Percentiles rank a stretch among this genome's conserved stretches.
Evolutionary conservation across 35 echinoderm and acorn worm genomes (phyloP).

Genomic region (Chiridota heheva): DNA sequence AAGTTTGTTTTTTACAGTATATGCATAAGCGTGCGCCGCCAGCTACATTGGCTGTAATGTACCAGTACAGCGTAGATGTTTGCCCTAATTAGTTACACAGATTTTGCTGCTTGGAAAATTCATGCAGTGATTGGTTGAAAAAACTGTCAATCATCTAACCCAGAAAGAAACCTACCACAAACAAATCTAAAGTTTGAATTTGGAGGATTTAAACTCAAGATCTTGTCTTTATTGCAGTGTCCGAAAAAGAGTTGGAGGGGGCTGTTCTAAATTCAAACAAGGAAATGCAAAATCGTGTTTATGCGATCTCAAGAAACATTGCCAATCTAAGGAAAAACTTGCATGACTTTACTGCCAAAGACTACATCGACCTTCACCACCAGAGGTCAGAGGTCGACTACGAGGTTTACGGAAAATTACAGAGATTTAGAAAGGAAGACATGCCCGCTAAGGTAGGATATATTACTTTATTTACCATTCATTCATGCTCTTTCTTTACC

Average conservation of each 20-base stretch:
- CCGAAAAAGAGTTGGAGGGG: slow-evolving; percentile 61
- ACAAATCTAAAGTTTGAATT: background rate
- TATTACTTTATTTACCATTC: background rate
- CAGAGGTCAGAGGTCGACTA: slow-evolving; percentile 75
- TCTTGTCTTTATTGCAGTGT: slow-evolving; percentile 40
- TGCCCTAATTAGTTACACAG: too few species aligned
- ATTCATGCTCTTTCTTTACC: background rate
- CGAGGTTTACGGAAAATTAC: slow-evolving; percentile 35
- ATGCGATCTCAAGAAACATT: slow-evolving; percentile 68
- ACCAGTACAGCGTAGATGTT: too few species aligned
- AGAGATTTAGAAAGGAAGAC: slow-evolving; percentile 62
- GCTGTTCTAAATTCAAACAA: slow-evolving; percentile 13
- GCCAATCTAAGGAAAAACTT: slow-evolving; percentile 70
- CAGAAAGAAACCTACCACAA: background rate
- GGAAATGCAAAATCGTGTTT: slow-evolving; percentile 5
- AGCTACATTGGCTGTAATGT: too few species aligned
- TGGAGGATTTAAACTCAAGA: background rate
- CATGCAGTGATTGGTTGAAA: too few species aligned
- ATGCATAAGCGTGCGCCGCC: too few species aligned
- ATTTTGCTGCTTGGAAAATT: too few species aligned
- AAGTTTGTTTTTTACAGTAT: too few species aligned
- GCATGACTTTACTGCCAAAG: slow-evolving; percentile 75
- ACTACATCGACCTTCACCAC: slow-evolving; percentile 80
- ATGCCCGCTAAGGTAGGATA: slow-evolving; percentile 55
- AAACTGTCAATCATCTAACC: too few species aligned